These are phyloP conservation scores for Anomalospiza imberbis DNA, from an alignment of 2,797 vertebrate genomes.

Conservation along the genomic window DNA sequence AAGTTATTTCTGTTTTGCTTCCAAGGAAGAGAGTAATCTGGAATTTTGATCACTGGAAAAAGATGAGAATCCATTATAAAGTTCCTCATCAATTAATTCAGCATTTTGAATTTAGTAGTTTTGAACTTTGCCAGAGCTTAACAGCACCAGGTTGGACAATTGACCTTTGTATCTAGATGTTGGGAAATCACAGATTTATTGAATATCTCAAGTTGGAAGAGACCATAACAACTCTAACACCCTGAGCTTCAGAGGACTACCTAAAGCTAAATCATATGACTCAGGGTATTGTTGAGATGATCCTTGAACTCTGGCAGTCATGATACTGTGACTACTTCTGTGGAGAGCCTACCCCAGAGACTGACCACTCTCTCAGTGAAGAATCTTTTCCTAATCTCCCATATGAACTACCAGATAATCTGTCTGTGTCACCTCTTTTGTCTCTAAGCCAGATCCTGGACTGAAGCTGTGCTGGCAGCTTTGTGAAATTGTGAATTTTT, in stretches of 20 bases:
- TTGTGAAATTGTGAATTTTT: neutral
- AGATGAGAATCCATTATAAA: neutral
- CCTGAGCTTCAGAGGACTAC: fast-evolving
- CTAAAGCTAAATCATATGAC: neutral
- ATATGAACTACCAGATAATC: neutral
- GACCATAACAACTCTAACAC: neutral
- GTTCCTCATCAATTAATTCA: neutral
- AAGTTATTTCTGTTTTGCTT: neutral
- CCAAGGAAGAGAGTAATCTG: neutral
- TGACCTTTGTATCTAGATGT: neutral
- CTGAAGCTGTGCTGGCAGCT: neutral
- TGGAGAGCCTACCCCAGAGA: neutral
- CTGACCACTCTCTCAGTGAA: neutral
- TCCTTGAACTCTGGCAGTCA: neutral
- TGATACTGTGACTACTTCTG: neutral
- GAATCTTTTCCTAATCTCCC: neutral
- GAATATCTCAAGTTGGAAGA: neutral
- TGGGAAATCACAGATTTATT: neutral
- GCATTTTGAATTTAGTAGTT: neutral
- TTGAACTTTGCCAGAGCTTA: neutral
- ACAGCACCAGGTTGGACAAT: neutral
- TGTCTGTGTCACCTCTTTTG: neutral
- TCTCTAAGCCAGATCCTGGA: neutral
- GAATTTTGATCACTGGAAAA: neutral
- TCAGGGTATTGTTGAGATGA: neutral